Evolutionary conservation across 2,888 invertebrate species (phyloP).

Genomic region (Drosophila pullipes): DNA sequence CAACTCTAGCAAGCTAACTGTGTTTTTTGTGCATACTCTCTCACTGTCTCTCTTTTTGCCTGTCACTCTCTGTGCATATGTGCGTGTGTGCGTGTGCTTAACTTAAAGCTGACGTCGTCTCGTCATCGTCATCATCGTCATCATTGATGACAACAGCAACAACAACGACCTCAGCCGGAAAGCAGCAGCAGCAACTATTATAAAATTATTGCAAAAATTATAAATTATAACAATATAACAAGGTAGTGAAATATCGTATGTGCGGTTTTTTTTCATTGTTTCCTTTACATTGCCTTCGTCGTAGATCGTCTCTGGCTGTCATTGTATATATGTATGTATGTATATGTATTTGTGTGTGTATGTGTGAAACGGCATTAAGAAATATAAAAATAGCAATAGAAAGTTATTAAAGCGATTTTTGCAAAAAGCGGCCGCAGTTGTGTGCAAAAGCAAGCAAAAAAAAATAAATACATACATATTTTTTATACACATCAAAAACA

Average conservation of each 20-base stretch:
- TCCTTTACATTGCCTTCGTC: slow-evolving; percentile 38
- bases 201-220: slow-evolving; percentile 53
- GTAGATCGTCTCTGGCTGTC: slow-evolving; percentile 32
- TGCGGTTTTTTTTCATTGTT: slow-evolving; percentile 57
- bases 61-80: slow-evolving; percentile 36
- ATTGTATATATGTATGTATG: slow-evolving; percentile 29
- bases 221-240: slow-evolving; percentile 48
- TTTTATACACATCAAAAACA: slow-evolving; percentile 35
- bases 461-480: slow-evolving; percentile 40
- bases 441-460: slow-evolving; percentile 48
- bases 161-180: slow-evolving; percentile 6
- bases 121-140: slow-evolving; percentile 42
- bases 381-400: slow-evolving; percentile 80
- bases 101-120: slow-evolving; percentile 66
- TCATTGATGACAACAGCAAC: slow-evolving; percentile 27
- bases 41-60: slow-evolving; percentile 50
- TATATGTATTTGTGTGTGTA: not conserved
- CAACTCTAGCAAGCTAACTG: slow-evolving; percentile 48
- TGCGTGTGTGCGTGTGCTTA: slow-evolving; percentile 54
- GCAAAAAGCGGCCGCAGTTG: slow-evolving; percentile 47
- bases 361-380: slow-evolving; percentile 50
- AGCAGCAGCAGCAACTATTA: slow-evolving; percentile 23
- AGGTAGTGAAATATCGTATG: slow-evolving; percentile 67
- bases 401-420: slow-evolving; percentile 76
- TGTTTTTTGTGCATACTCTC: slow-evolving; percentile 43